Percentiles rank a stretch among this genome's conserved stretches.
Conservation (phyloP, 2,797 vertebrate species). For the Sebastes vulpes region DNA sequence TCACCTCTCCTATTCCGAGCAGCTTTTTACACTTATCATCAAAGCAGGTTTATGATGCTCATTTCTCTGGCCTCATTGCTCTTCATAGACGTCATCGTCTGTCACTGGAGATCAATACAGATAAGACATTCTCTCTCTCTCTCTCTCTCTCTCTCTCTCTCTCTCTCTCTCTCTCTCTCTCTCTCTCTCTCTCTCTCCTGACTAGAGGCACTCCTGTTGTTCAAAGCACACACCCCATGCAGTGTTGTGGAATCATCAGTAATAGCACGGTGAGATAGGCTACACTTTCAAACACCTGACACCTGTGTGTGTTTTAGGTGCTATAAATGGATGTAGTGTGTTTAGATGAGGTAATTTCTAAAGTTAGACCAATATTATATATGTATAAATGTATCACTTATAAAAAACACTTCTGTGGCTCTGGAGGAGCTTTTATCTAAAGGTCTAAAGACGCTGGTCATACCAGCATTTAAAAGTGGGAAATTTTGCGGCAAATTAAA, state of each 20-base stretch:
- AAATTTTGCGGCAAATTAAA: background rate
- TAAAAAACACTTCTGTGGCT: background rate
- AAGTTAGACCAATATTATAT: background rate
- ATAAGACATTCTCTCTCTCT: slow-evolving; percentile 34
- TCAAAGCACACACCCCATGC: slow-evolving; percentile 26
- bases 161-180: background rate
- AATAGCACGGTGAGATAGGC: slow-evolving; percentile 4
- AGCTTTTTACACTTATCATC: slow-evolving; percentile 59
- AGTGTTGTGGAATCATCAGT: slow-evolving; percentile 20
- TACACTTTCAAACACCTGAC: background rate
- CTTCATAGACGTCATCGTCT: slow-evolving; percentile 65
- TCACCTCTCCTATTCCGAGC: slow-evolving; percentile 10
- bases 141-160: background rate
- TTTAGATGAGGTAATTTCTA: background rate
- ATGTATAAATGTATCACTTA: background rate
- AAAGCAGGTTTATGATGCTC: slow-evolving; percentile 67
- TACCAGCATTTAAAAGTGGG: background rate
- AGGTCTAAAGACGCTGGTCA: background rate
- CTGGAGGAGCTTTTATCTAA: background rate
- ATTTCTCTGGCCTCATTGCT: slow-evolving; percentile 65
- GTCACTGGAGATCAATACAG: slow-evolving; percentile 65
- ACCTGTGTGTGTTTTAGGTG: background rate
- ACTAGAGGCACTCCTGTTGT: slow-evolving; percentile 36
- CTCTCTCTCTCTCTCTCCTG: background rate
- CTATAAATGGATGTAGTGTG: background rate